Evolutionary conservation across 2,888 invertebrate species (phyloP), one percentile per base, ranked within the genome.

Genomic region (Sphaerophoria rueppellii): DNA sequence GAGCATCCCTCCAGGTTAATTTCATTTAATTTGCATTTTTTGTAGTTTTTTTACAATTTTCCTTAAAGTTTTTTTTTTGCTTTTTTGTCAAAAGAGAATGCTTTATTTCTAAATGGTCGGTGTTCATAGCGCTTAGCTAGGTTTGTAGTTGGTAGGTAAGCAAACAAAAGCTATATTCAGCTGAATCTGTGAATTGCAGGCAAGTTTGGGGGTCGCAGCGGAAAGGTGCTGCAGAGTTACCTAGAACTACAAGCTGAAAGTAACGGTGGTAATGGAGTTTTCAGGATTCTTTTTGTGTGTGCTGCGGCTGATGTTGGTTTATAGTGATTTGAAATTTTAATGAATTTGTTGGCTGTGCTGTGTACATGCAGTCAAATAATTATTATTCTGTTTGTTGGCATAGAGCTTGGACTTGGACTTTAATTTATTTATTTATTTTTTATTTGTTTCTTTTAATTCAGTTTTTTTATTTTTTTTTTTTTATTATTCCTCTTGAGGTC

Each of bases 1-100:
- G 81, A 76, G 70, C 76, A 80, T 81, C 67, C 76, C 85, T 85
- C 63, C 76, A 73, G 81, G 72, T 81, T 73, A 77, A 85, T 85
- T 85, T 85, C 73, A 81, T 85, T 85, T 81, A 85, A 81, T 81
- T 81, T 75, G 40, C 75, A 67, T 83, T 60, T 60, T 57, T 52
- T 67, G 55, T 74, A 50, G 24, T 37, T 16, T 54, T 65, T 50
- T 16, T 43, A 14, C 35, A 24, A 55, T 24, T 69, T 65, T 24
- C 16, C 32, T 52, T 69, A 24, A 24, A 24, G 32, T 55, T 69
- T 40, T 69, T 69, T 72, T 54, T 40, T 34, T 46, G 63, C 52
- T 77, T 63, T 82, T 82, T 79, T 71, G 60, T 61, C 61, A 72
- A 75, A 72, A 70, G 69, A 16, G 75, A 75, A 61, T 60, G 60